These are phyloP conservation scores for Phorcus lineatus DNA, from an alignment of 2,888 invertebrate genomes.

Conservation along the genomic window DNA sequence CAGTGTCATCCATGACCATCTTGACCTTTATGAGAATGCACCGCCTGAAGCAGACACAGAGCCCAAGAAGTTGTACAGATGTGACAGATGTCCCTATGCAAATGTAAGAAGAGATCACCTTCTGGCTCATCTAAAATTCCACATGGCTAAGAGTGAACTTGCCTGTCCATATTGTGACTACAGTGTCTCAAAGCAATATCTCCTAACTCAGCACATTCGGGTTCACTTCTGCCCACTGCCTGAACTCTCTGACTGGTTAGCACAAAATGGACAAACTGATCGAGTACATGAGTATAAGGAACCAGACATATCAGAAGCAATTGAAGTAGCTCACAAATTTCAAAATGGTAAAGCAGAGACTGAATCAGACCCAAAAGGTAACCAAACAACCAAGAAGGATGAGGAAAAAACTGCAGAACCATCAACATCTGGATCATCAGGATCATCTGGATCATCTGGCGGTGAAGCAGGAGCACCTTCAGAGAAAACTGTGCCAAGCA, in stretches of 20 bases:
- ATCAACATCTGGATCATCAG: too few species aligned
- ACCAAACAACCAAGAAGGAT: background rate
- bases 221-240: constrained; percentile 81
- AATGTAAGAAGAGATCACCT: constrained; percentile 85
- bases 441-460: too few species aligned
- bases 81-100: constrained; percentile 88
- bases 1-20: constrained; percentile 66
- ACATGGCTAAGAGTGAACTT: constrained; percentile 82
- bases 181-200: constrained; percentile 84
- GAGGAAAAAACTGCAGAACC: background rate
- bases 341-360: constrained; percentile 31
- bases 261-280: constrained; percentile 63
- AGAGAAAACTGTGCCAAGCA: background rate
- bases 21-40: constrained; percentile 70
- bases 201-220: constrained; percentile 86
- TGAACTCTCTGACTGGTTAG: constrained; percentile 68
- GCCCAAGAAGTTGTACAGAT: constrained; percentile 82
- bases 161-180: constrained; percentile 90
- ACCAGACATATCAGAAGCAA: constrained; percentile 60
- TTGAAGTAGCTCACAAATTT: constrained; percentile 49
- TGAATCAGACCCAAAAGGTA: constrained; percentile 17
- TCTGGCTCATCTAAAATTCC: constrained; percentile 85
- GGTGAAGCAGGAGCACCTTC: background rate
- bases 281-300: constrained; percentile 60
- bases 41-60: constrained; percentile 50